These are phyloP conservation scores for Psix sp. DNA, from an alignment of 1,140 invertebrate species.

Conservation along the genomic window DNA sequence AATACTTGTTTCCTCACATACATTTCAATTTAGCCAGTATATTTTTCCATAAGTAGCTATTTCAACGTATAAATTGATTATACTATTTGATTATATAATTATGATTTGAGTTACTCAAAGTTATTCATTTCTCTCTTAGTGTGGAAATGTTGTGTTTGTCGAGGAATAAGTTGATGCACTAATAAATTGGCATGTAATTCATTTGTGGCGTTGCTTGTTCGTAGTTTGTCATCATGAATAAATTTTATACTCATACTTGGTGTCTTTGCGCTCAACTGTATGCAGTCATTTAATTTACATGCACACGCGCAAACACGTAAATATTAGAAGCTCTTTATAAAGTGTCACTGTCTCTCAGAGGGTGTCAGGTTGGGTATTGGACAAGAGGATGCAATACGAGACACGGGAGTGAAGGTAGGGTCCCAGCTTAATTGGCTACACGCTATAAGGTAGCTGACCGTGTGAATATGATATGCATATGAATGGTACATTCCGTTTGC, in stretches of 20 bases:
- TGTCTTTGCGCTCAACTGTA: conserved; percentile 11
- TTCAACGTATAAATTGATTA: too few species aligned
- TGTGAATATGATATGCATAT: conserved; percentile 56
- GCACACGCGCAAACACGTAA: conserved; percentile 6
- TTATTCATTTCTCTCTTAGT: too few species aligned
- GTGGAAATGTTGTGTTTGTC: too few species aligned
- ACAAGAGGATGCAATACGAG: background rate
- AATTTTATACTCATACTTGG: conserved; percentile 10
- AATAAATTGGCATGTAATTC: conserved; percentile 7
- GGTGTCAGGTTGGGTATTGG: conserved; percentile 13
- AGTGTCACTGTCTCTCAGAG: conserved; percentile 5
- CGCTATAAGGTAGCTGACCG: conserved; percentile 48
- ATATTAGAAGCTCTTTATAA: conserved; percentile 7
- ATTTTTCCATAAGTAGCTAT: too few species aligned
- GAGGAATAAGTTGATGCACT: too few species aligned
- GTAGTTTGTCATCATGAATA: conserved; percentile 25
- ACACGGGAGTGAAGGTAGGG: background rate
- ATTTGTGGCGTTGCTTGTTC: background rate
- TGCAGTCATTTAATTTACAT: conserved; percentile 21
- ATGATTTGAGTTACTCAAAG: too few species aligned
- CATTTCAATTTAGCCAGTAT: too few species aligned
- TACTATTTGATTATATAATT: too few species aligned
- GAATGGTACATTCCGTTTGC: conserved; percentile 50
- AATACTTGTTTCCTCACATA: too few species aligned
- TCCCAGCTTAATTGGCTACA: conserved; percentile 36